A percentile compares a stretch with the other conserved stretches of the same genome.
These are phyloP conservation scores for Xenopus borealis DNA, from an alignment of 2,113 vertebrate species.

Conservation along the genomic window DNA sequence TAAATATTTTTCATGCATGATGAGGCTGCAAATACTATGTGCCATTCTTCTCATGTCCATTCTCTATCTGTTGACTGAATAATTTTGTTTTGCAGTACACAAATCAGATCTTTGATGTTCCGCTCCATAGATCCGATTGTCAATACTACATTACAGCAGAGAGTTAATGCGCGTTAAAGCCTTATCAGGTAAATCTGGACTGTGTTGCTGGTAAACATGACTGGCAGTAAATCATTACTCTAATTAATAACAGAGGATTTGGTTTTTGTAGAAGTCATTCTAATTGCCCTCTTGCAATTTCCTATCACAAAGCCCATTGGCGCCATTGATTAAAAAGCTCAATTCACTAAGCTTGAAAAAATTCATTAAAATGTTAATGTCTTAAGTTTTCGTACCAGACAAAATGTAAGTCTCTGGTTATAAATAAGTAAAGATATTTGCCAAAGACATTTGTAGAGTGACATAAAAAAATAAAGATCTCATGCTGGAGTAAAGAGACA, in stretches of 20 bases:
- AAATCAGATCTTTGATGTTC: not conserved
- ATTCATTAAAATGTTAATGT: conserved; percentile 50
- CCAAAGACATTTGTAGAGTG: no score
- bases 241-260: conserved; percentile 54
- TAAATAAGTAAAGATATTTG: not conserved
- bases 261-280: conserved; percentile 50
- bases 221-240: conserved; percentile 51
- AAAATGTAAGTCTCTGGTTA: conserved; percentile 2
- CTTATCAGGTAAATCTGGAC: conserved; percentile 32
- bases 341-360: conserved; percentile 51
- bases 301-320: conserved; percentile 44
- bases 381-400: conserved; percentile 23
- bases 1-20: conserved; percentile 13
- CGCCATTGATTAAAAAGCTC: conserved; percentile 48
- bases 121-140: conserved; percentile 14
- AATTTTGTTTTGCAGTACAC: conserved; percentile 24
- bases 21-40: not conserved
- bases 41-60: not conserved
- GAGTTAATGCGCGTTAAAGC: not conserved
- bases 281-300: conserved; percentile 48
- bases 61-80: conserved; percentile 12
- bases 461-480: no score
- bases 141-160: not conserved
- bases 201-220: conserved; percentile 46
- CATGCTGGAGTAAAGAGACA: no score